A percentile compares a stretch with the other conserved stretches of the same genome.
Evolutionary conservation across 2,888 invertebrate species (phyloP).

Genomic region (Conomelus anceps): DNA sequence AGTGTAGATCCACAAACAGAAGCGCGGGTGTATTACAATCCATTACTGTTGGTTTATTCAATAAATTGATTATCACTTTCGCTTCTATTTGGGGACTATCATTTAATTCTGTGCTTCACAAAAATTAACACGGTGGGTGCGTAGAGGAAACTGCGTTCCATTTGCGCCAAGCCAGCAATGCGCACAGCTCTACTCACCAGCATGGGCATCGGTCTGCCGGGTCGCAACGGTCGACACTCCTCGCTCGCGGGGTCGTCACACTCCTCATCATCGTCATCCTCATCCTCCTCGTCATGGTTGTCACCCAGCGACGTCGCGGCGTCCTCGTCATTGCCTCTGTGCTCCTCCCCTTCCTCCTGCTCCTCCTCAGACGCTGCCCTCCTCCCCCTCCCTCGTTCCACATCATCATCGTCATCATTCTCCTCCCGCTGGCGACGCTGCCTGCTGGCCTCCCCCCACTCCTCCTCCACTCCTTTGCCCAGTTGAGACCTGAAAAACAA

Average conservation of each 20-base stretch:
- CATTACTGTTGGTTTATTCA: too few relatives aligned
- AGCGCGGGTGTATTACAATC: too few relatives aligned
- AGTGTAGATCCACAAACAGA: too few relatives aligned
- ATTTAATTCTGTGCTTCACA: too few relatives aligned
- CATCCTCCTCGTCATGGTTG: background rate
- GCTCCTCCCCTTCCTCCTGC: background rate
- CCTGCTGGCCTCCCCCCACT: background rate
- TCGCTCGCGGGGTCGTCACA: background rate
- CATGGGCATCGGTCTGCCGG: background rate
- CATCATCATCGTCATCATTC: too few relatives aligned
- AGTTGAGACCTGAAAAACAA: background rate
- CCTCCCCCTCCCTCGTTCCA: background rate
- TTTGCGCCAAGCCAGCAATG: too few relatives aligned
- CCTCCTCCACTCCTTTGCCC: background rate
- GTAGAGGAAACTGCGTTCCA: too few relatives aligned
- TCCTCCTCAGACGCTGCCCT: background rate
- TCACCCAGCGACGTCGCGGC: background rate
- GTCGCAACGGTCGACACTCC: background rate
- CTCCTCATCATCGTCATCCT: background rate
- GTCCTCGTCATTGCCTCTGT: background rate
- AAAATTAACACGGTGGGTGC: too few relatives aligned
- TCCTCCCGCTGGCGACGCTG: background rate
- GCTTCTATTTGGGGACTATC: too few relatives aligned
- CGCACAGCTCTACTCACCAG: too few relatives aligned
- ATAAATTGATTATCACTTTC: too few relatives aligned